These are phyloP conservation scores for Psilopogon haemacephalus DNA, from an alignment of 2,113 vertebrate species.

Conservation along the genomic window DNA sequence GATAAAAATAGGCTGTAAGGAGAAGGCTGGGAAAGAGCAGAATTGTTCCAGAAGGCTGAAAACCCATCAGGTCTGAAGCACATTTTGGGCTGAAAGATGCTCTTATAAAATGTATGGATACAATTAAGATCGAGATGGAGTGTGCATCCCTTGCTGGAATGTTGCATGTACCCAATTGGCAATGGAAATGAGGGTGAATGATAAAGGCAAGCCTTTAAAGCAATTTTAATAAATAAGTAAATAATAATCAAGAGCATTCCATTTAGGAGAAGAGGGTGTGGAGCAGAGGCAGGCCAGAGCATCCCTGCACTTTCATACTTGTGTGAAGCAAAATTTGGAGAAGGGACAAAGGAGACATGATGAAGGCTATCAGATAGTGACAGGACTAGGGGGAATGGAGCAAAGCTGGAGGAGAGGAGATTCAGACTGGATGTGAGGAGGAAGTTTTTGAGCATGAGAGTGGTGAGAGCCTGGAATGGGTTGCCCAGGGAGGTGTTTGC, in stretches of 20 bases:
- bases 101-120: not conserved
- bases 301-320: not conserved
- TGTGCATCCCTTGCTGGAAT: not conserved
- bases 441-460: no score
- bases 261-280: not conserved
- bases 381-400: no score
- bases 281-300: not conserved
- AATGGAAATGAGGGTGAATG: not conserved
- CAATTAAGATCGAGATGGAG: not conserved
- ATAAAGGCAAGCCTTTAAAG: not conserved
- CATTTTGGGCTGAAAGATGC: not conserved
- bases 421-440: no score
- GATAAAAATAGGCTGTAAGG: not conserved
- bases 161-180: not conserved
- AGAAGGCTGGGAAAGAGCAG: not conserved
- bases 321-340: not conserved
- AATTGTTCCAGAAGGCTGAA: not conserved
- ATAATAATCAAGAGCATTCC: not conserved
- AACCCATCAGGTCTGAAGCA: not conserved
- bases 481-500: no score
- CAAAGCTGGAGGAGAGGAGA: no score
- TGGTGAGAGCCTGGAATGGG: no score
- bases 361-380: no score
- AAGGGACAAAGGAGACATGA: not conserved
- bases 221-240: no score